These are phyloP conservation scores for Thymelicus lineola DNA, from an alignment of 2,888 invertebrate species.

Conservation along the genomic window DNA sequence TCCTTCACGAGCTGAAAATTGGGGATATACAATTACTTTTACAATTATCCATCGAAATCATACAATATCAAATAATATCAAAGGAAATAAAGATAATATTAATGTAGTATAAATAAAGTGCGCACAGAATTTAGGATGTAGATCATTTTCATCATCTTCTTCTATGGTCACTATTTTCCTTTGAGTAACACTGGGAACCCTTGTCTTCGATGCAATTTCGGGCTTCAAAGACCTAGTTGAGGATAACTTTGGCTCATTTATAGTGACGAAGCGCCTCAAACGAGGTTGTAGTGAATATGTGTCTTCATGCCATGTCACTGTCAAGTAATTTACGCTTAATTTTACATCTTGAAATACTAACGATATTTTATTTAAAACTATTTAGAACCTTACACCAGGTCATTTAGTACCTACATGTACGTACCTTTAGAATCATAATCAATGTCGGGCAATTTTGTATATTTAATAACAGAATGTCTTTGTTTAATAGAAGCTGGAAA, in stretches of 20 bases:
- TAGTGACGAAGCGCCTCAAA: constrained; percentile 62
- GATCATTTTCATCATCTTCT: constrained; percentile 65
- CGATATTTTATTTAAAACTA: background rate
- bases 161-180: constrained; percentile 72
- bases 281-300: constrained; percentile 59
- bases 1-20: constrained; percentile 52
- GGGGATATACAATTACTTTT: background rate
- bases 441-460: constrained; percentile 72
- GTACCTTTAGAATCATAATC: constrained; percentile 66
- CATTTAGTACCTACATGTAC: no score
- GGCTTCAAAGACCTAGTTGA: constrained; percentile 61
- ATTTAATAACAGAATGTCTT: constrained; percentile 68
- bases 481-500: constrained; percentile 55
- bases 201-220: constrained; percentile 48
- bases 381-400: no score
- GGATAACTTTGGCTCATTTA: constrained; percentile 57
- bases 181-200: constrained; percentile 54
- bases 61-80: no score
- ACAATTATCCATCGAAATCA: background rate
- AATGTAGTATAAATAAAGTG: constrained; percentile 41
- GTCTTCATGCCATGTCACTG: constrained; percentile 56
- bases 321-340: constrained; percentile 17
- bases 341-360: background rate
- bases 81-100: background rate
- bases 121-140: constrained; percentile 65